phyloP scores from a whole-genome alignment of 2,797 vertebrate genomes.

The Scolopax rusticola region DNA sequence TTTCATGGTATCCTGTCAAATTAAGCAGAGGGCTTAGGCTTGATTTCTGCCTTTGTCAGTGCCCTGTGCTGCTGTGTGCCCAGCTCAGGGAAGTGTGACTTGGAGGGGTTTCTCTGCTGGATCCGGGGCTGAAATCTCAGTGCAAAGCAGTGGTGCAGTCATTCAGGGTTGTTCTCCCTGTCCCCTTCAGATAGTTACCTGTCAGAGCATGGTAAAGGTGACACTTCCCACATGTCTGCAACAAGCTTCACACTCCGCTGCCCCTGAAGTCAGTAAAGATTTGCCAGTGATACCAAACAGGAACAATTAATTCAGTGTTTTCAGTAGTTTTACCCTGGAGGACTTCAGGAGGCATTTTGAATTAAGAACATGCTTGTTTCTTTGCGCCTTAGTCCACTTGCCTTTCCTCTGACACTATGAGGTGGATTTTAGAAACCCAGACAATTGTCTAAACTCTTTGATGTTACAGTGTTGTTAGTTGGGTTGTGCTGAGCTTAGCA shows the following conservation, averaged over 20 bases:
- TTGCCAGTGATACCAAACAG: background rate
- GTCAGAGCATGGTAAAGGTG: background rate
- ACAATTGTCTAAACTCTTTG: background rate
- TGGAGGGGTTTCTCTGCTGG: background rate
- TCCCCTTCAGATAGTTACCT: background rate
- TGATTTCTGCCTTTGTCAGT: background rate
- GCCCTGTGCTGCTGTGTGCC: background rate
- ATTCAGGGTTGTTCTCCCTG: accelerated
- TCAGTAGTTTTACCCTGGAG: background rate
- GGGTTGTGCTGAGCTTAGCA: background rate
- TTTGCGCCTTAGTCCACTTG: background rate
- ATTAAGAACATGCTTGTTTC: background rate
- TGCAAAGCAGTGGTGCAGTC: background rate
- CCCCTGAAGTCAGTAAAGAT: background rate
- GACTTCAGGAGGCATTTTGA: background rate
- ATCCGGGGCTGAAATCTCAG: background rate
- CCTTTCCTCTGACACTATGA: background rate
- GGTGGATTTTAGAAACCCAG: background rate
- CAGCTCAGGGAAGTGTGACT: background rate
- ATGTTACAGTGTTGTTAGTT: background rate
- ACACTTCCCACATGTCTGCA: background rate
- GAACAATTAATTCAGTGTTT: background rate
- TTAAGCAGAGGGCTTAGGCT: background rate
- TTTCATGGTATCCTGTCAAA: constrained; percentile 32
- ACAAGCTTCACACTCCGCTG: background rate